These are phyloP conservation scores for Cavia porcellus DNA, from an alignment of 2,113 vertebrate genomes.

Conservation along the genomic window DNA sequence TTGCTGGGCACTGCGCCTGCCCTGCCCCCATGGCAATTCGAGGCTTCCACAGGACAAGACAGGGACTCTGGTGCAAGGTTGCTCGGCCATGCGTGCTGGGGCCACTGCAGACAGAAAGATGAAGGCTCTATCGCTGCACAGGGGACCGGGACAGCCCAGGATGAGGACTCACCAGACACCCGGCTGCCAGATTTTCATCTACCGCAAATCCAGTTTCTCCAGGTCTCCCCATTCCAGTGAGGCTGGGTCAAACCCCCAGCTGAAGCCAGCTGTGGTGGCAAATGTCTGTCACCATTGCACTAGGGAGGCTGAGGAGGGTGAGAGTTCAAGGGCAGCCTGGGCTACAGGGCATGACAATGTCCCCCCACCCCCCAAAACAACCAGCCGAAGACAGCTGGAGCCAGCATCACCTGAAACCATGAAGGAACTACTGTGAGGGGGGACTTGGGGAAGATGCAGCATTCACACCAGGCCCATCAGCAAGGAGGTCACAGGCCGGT, in stretches of 20 bases:
- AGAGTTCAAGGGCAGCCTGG: not conserved
- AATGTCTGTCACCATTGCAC: not conserved
- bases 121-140: fast-evolving
- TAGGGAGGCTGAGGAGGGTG: not conserved
- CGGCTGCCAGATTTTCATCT: not conserved
- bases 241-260: not conserved
- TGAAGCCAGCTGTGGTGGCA: not conserved
- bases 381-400: not conserved
- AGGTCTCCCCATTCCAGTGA: not conserved
- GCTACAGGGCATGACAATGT: not conserved
- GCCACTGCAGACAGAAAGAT: not conserved
- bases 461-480: not conserved
- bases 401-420: not conserved
- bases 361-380: too few relatives aligned
- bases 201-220: not conserved
- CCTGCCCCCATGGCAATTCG: not conserved
- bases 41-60: not conserved
- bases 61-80: not conserved
- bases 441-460: too few relatives aligned
- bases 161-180: fast-evolving
- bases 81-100: not conserved
- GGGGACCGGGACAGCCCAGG: not conserved
- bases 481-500: not conserved
- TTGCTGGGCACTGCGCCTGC: not conserved
- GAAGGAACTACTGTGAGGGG: not conserved